Base-by-base conservation (phyloP, 1,140 invertebrate genomes). In the Trinorchestia longiramus region DNA sequence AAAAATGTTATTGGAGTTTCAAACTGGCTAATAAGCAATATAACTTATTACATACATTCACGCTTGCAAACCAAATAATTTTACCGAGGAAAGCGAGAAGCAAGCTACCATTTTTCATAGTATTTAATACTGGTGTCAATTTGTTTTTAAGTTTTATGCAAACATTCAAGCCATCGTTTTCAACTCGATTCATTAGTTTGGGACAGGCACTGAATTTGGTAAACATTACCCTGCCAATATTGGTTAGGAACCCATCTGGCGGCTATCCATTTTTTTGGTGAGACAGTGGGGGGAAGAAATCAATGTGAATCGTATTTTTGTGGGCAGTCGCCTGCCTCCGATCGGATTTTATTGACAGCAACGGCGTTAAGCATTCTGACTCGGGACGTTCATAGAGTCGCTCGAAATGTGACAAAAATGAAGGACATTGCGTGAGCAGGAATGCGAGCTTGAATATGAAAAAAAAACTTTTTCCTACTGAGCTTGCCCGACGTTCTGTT, bases 241-340 rank as follows among this genome's bases (percentile, higher is more conserved):
- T 77, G 62, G 28, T 77, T 77, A 23, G 28, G 62, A 77, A 77
- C 62, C 62, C 15, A 77, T 77, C 36, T 77, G 15, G 28, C 62
- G 1, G 62, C 1, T 28, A 36, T 77, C 62, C 62, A 11, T 3
- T 28, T 36, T 36, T 77, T 77, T 77, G 88, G 43, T 90, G 88
- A 4, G 23, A 42, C 43, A 42, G 41, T 90, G 43, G 88, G 28
- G 41, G 88, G 41, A 90, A 43, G n/a, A 90, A 90, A 90, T 90
- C 88, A 90, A 90, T 90, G 88, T 15, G 43, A 90, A 41, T 90
- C 62, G 88, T 90, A 90, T 90, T 90, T 90, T 90, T 90, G 41
- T 41, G 41, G 87, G 88, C 88, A 42, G 88, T 90, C 41, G 88
- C 88, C 15, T 42, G 88, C 88, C 88, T 41, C 88, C 43, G 88